Evolutionary conservation across 1,140 invertebrate species (phyloP).

Genomic region (Wasmannia auropunctata): DNA sequence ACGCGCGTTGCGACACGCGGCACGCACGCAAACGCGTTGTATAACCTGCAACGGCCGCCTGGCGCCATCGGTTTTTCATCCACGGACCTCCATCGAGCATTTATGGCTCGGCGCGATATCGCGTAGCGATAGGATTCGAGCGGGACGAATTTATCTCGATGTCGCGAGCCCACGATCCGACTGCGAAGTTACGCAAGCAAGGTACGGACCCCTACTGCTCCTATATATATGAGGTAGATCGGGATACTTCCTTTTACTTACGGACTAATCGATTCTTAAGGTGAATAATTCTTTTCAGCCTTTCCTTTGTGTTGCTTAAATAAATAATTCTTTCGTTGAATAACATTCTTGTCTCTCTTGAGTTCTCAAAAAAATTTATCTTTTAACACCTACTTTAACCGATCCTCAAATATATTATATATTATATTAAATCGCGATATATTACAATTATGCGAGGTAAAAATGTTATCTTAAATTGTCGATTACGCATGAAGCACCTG

Average conservation of each 20-base stretch:
- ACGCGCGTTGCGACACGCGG: conserved; percentile 31
- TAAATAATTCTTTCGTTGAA: neutral
- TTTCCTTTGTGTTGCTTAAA: too few species aligned
- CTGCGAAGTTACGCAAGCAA: neutral
- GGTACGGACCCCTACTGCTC: neutral
- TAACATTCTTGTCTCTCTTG: neutral
- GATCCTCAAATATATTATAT: too few species aligned
- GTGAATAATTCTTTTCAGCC: neutral
- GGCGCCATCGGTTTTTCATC: conserved; percentile 75
- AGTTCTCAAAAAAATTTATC: neutral
- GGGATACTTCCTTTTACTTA: neutral
- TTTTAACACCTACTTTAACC: neutral
- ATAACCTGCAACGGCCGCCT: conserved; percentile 73
- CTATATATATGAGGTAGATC: neutral
- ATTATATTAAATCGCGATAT: neutral
- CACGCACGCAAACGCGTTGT: conserved; percentile 57
- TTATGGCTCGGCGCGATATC: conserved; percentile 60
- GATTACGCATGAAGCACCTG: neutral
- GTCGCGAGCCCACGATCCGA: neutral
- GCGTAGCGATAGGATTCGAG: conserved; percentile 53
- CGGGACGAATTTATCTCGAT: conserved; percentile 63
- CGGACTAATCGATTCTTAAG: neutral
- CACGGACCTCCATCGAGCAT: conserved; percentile 45
- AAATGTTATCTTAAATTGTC: neutral
- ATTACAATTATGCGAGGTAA: neutral